Base-by-base conservation (phyloP, 2,888 invertebrate genomes). In the Pollenia griseotomentosa region DNA sequence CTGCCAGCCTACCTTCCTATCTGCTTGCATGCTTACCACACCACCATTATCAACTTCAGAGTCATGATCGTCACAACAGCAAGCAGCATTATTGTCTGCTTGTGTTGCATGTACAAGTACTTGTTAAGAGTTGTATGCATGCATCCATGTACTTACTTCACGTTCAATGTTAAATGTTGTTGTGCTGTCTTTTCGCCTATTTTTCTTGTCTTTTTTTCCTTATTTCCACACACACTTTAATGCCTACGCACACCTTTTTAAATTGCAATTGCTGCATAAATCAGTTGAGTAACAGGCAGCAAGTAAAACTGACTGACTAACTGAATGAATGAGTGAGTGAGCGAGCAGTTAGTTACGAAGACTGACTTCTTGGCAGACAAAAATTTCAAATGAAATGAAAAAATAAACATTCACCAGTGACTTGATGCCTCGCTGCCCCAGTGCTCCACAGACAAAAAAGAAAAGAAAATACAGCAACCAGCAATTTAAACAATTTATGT, bases 361-460 rank as follows among this genome's bases (percentile, higher is more conserved):
- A 48, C 12, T 59, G 70, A 16, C 61, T 74, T 44, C 51, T 79
- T 46, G 48, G 83, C 23, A 73, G 71, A 77, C 66, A 53, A 75
- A 73, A 53, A 46, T 40, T 55, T 59, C n/a, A 59, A 83, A 46
- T 66, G 48, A 63, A 71, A 63, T 11, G 4, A 53, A 70, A 51
- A 68, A 63, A 8, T 48, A 57, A 65, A 66, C 51, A 71, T 19
- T 57, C 75, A 71, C 87, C 81, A 87, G 75, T 89, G 91, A 90
- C 91, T 92, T 91, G 90, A 90, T 92, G 92, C 90, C 92, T 91
- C 91, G 92, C 90, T 92, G 92, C 91, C 92, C 92, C 91, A 92
- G 92, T 92, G 92, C 92, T 92, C 92, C 92, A 92, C 89, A 92
- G 91, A 91, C 89, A 63, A 80, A 65, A 51, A 77, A 74, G 7